Evolutionary conservation across 2,113 vertebrate species (phyloP).

Genomic region (Epinephelus cyanopodus): DNA sequence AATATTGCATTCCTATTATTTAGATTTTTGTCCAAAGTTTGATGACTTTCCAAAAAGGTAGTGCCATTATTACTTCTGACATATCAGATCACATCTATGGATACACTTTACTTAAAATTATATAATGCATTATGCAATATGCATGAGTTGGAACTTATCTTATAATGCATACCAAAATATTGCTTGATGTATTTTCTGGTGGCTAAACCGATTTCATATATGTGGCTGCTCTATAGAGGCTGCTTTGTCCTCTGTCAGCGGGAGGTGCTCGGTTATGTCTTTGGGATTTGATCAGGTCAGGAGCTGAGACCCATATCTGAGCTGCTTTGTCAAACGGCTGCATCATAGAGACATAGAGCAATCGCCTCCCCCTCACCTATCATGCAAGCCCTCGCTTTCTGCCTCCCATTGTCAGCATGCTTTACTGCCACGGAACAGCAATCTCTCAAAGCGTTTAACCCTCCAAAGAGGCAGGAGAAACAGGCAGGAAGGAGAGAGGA

Average conservation of each 20-base stretch:
- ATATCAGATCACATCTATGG: background rate
- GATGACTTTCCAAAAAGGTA: background rate
- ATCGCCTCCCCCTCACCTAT: background rate
- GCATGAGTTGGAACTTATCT: background rate
- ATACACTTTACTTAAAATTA: background rate
- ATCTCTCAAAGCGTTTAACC: slow-evolving; percentile 66
- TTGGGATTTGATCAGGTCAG: slow-evolving; percentile 48
- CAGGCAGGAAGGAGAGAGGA: slow-evolving; percentile 28
- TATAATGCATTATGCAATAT: background rate
- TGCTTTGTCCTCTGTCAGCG: slow-evolving; percentile 31
- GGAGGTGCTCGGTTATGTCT: slow-evolving; percentile 20
- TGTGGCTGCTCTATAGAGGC: background rate
- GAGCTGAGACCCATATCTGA: slow-evolving; percentile 39
- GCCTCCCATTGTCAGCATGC: slow-evolving; percentile 50
- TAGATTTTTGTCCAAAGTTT: background rate
- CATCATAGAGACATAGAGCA: slow-evolving; percentile 46
- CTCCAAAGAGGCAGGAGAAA: slow-evolving; percentile 43
- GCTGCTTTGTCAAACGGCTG: slow-evolving; percentile 47
- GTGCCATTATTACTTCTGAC: background rate
- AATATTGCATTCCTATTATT: background rate
- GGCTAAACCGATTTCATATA: background rate
- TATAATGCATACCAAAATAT: background rate
- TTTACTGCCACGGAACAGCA: slow-evolving; percentile 56
- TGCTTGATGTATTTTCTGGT: background rate
- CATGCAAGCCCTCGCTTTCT: slow-evolving; percentile 15